These are phyloP conservation scores for Pelodytes ibericus DNA, from an alignment of 2,797 vertebrate species.

Conservation along the genomic window DNA sequence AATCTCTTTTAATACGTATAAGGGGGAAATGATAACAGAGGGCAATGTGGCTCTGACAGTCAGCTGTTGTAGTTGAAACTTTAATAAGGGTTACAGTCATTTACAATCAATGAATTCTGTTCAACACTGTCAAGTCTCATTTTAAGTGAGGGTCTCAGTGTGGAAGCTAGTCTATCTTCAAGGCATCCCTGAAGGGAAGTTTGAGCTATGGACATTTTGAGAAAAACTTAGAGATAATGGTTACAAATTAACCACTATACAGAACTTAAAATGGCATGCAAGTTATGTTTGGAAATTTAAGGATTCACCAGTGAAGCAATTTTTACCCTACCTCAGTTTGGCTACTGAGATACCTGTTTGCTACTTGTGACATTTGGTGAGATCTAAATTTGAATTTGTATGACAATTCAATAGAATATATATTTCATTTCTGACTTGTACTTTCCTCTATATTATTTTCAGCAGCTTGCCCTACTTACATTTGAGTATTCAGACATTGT, in stretches of 20 bases:
- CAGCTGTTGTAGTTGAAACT: slow-evolving; percentile 20
- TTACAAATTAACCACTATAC: not conserved
- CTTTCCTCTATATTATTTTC: too few species aligned
- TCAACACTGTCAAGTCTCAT: slow-evolving; percentile 22
- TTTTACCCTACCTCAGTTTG: too few species aligned
- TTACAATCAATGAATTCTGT: slow-evolving; percentile 29
- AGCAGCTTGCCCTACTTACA: too few species aligned
- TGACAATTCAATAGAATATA: too few species aligned
- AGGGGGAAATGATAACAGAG: slow-evolving; percentile 1
- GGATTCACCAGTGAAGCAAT: too few species aligned
- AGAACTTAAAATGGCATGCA: not conserved
- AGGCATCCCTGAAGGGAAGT: slow-evolving; percentile 24
- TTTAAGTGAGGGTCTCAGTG: not conserved
- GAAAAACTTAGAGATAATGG: slow-evolving; percentile 12
- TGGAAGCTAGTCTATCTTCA: slow-evolving; percentile 11
- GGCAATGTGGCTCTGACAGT: not conserved
- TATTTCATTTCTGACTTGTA: too few species aligned
- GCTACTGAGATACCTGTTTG: too few species aligned
- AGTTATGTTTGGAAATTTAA: too few species aligned
- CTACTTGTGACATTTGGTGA: too few species aligned
- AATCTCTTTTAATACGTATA: slow-evolving; percentile 15
- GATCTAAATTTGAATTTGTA: too few species aligned
- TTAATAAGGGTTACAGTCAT: slow-evolving; percentile 27
- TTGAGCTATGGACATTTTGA: slow-evolving; percentile 2
- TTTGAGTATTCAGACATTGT: too few species aligned